Evolutionary conservation across 2,888 invertebrate species (phyloP).

Genomic region (Nomada ferruginata): DNA sequence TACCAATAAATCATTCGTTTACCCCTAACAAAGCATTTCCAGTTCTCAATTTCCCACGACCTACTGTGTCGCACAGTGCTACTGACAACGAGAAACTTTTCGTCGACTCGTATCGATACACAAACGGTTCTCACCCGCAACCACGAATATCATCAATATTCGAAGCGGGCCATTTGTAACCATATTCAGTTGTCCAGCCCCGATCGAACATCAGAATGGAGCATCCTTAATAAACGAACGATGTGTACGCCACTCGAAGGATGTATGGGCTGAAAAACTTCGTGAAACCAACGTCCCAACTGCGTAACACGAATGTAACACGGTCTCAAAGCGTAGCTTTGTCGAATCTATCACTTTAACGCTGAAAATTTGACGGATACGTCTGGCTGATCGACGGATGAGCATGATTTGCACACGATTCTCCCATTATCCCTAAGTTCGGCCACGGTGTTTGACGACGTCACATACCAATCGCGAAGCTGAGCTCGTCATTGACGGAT

Average conservation of each 20-base stretch:
- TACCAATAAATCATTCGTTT: background rate
- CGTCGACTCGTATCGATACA: background rate
- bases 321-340: background rate
- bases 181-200: constrained; percentile 4
- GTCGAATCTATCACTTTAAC: constrained; percentile 44
- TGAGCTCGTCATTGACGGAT: constrained; percentile 3
- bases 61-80: background rate
- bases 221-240: constrained; percentile 57
- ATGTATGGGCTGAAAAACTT: constrained; percentile 25
- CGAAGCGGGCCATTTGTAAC: constrained; percentile 6
- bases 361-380: constrained; percentile 27
- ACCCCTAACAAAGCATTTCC: background rate
- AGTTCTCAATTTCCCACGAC: background rate
- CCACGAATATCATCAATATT: constrained; percentile 32
- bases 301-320: constrained; percentile 22
- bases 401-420: constrained; percentile 32
- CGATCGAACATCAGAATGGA: background rate
- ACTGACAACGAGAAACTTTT: background rate
- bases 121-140: constrained; percentile 8
- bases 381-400: constrained; percentile 36
- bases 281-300: constrained; percentile 45
- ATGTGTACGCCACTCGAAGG: constrained; percentile 15
- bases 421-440: constrained; percentile 16
- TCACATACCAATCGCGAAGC: background rate
- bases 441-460: constrained; percentile 25